phyloP scores from a whole-genome alignment of 2,888 invertebrate species.

The Diploptera punctata region DNA sequence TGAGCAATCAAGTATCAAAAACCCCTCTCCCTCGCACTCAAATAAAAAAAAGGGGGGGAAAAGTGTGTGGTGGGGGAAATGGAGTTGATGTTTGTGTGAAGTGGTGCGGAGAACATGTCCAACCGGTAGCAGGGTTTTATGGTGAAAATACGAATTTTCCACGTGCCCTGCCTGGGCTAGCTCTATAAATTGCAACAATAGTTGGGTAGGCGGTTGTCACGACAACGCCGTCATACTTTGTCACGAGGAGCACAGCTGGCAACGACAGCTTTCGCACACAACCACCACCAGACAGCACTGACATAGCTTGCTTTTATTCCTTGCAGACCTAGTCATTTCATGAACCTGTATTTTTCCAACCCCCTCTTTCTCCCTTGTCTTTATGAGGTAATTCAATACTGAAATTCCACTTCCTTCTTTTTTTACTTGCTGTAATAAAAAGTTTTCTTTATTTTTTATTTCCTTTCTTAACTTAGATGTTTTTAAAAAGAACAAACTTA shows the following conservation, averaged over 20 bases:
- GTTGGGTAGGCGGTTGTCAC: constrained; percentile 7
- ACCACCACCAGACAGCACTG: neutral
- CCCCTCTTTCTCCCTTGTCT: neutral
- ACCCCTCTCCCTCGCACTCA: too few relatives aligned
- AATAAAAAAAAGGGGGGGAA: neutral
- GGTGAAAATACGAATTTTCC: constrained; percentile 3
- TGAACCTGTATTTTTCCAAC: too few relatives aligned
- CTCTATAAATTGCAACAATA: constrained; percentile 12
- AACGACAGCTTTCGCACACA: constrained; percentile 1
- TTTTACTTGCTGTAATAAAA: neutral
- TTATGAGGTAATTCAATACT: neutral
- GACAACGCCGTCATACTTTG: constrained; percentile 4
- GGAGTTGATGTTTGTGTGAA: constrained; percentile 1
- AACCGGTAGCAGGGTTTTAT: constrained; percentile 2
- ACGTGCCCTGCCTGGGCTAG: neutral
- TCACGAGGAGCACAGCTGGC: neutral
- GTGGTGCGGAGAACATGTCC: constrained; percentile 15
- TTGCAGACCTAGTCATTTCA: neutral
- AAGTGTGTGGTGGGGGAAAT: neutral
- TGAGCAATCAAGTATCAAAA: too few relatives aligned
- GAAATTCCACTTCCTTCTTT: neutral
- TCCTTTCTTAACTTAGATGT: neutral
- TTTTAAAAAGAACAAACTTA: neutral
- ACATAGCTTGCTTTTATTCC: neutral
- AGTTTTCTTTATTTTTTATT: neutral